Evolutionary conservation across 1,140 invertebrate species (phyloP), one percentile per base, ranked within the genome.

Genomic region (Paralvinella palmiformis): DNA sequence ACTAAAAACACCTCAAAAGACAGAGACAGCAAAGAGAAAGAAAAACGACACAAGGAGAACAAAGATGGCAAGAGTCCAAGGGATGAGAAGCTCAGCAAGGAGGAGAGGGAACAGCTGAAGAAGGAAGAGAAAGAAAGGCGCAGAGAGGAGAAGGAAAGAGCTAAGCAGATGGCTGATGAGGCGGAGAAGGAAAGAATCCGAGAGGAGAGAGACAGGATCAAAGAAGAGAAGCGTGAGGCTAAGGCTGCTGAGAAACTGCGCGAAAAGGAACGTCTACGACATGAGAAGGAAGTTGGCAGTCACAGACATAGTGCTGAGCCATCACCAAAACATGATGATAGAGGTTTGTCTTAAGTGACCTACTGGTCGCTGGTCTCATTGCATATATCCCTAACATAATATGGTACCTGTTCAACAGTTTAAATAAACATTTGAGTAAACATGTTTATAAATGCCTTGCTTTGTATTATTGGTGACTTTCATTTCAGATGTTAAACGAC

Each of bases 401-500:
- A n/a, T n/a, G n/a, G n/a, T n/a, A n/a, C n/a, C n/a, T n/a, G 31
- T 27, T 35, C 22, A 24, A 13, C 4, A n/a, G 22, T 4, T 31
- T 52, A 4, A 20, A 20, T 10, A 44, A 36, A 15, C 22, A 55
- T 10, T 55, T n/a, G 37, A 31, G 10, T 31, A 45, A 50, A 48
- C 33, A 50, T 17, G 36, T 33, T 31, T 6, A 1, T 50, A 22
- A 20, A 17, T 31, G 31, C 2, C 24, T 6, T 3, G 1, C 55
- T 57, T 17, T 36, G 22, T 7, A 36, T 2, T 31, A 57, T 33
- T 20, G 6, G 62, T 65, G 48, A 62, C 58, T 64, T 63, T 59
- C 62, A 41, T 71, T 71, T 45, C 69, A 78, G 76, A 78, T 67
- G 57, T 68, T 7, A 78, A 78, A 67, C 69, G 76, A 57, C 69